Conservation (phyloP, 2,113 vertebrate species). For the Lophura nycthemera region DNA sequence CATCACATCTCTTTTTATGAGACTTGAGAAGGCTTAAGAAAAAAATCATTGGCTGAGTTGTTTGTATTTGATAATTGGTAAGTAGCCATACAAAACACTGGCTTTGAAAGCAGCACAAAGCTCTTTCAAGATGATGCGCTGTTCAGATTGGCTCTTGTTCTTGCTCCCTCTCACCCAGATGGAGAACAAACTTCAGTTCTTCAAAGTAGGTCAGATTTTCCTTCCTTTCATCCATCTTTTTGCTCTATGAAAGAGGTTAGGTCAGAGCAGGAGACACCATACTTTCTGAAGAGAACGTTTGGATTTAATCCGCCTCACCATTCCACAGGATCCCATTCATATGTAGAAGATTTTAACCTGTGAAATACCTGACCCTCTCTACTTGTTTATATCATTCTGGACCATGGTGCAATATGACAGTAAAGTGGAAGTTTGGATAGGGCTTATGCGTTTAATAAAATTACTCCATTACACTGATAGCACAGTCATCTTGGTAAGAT, state of each 20-base stretch:
- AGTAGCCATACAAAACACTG: background rate
- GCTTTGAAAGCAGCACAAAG: constrained; percentile 1
- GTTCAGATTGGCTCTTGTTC: background rate
- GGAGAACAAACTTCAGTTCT: background rate
- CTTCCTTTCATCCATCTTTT: background rate
- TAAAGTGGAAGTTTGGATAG: background rate
- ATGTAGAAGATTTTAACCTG: background rate
- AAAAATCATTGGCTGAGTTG: background rate
- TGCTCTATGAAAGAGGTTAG: background rate
- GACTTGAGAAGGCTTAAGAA: background rate
- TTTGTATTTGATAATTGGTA: constrained; percentile 20
- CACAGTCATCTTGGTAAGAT: background rate
- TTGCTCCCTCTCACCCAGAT: background rate
- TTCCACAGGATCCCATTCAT: background rate
- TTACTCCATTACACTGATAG: background rate
- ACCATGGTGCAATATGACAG: background rate
- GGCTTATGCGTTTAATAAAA: background rate
- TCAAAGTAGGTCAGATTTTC: background rate
- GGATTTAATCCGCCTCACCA: background rate
- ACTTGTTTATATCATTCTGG: background rate
- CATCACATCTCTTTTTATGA: background rate
- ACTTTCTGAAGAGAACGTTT: background rate
- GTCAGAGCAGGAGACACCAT: background rate
- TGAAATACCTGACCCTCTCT: background rate
- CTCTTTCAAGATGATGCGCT: background rate